phyloP scores from a whole-genome alignment of 2,797 vertebrate species.

The Sebastes steindachneri region DNA sequence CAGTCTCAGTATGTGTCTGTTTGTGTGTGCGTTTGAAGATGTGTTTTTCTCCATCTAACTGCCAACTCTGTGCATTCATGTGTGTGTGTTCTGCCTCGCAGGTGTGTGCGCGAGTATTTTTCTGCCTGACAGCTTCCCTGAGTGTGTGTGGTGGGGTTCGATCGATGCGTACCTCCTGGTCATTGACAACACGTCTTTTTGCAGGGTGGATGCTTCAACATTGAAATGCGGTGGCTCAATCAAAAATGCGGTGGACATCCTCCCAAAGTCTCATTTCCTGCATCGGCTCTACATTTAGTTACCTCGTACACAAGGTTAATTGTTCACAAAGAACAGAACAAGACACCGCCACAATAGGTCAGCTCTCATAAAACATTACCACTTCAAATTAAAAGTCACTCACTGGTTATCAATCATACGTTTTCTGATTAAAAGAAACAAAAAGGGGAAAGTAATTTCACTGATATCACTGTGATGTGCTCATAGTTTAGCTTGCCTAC shows the following conservation, averaged over 20 bases:
- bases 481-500: not conserved
- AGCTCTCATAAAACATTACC: not conserved
- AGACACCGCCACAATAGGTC: not conserved
- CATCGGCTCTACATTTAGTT: not conserved
- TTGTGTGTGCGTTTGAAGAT: not conserved
- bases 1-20: not conserved
- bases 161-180: conserved; percentile 38
- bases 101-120: conserved; percentile 3
- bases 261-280: not conserved
- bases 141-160: conserved; percentile 15
- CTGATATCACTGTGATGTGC: not conserved
- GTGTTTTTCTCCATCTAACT: conserved; percentile 18
- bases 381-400: not conserved
- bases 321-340: not conserved
- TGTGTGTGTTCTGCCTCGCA: conserved; percentile 10
- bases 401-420: not conserved
- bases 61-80: conserved; percentile 27
- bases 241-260: not conserved
- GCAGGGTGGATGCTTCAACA: conserved; percentile 13
- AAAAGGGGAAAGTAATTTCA: not conserved
- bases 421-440: not conserved
- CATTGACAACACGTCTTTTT: conserved; percentile 39
- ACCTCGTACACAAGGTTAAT: not conserved
- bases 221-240: not conserved
- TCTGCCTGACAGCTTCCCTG: conserved; percentile 22